These are phyloP conservation scores for Hucho hucho DNA, from an alignment of 2,113 vertebrate genomes.

Conservation along the genomic window DNA sequence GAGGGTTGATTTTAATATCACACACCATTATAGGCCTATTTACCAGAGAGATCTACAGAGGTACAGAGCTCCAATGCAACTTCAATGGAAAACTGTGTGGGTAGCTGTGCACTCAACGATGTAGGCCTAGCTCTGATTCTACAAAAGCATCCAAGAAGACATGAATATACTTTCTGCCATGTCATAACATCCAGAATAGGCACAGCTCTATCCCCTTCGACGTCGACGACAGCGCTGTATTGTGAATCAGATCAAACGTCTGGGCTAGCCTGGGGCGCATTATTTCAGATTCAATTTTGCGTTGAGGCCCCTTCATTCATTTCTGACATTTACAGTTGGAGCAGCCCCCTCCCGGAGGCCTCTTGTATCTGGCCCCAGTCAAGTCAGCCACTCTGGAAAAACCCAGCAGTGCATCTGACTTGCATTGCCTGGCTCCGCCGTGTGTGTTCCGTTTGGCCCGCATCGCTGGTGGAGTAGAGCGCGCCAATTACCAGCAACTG, in stretches of 20 bases:
- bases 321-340: conserved; percentile 79
- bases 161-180: conserved; percentile 60
- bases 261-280: conserved; percentile 47
- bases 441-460: conserved; percentile 76
- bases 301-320: conserved; percentile 76
- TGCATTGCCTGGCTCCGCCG: conserved; percentile 75
- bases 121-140: conserved; percentile 28
- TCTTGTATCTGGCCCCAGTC: conserved; percentile 68
- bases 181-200: conserved; percentile 62
- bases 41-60: conserved; percentile 21
- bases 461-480: conserved; percentile 66
- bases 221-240: conserved; percentile 47
- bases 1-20: conserved; percentile 32
- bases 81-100: conserved; percentile 68
- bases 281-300: conserved; percentile 72
- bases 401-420: conserved; percentile 73
- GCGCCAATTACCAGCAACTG: conserved; percentile 72
- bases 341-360: conserved; percentile 61
- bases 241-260: conserved; percentile 68
- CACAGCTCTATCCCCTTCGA: conserved; percentile 46
- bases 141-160: conserved; percentile 35
- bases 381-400: conserved; percentile 72
- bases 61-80: conserved; percentile 47
- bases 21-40: conserved; percentile 41
- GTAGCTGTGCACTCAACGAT: conserved; percentile 49